Conservation (phyloP, 2,797 vertebrate genomes). For the Staurois parvus region DNA sequence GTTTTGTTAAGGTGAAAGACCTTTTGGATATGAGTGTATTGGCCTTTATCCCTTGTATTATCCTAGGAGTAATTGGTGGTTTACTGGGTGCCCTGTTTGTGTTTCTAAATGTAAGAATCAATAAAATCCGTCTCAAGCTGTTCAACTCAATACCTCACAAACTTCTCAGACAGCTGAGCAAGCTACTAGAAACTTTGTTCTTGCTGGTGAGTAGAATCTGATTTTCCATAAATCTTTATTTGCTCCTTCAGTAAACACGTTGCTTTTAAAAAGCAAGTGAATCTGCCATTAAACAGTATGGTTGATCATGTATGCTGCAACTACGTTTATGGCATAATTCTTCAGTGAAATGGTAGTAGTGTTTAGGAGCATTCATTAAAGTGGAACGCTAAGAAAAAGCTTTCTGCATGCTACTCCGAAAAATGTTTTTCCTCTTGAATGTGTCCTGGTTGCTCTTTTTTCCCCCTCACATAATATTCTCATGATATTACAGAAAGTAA, state of each 20-base stretch:
- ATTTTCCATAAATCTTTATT: background rate
- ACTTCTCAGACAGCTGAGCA: constrained; percentile 65
- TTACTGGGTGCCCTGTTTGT: constrained; percentile 68
- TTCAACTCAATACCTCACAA: constrained; percentile 66
- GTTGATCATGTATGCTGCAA: background rate
- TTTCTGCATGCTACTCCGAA: too few relatives aligned
- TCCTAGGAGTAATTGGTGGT: constrained; percentile 67
- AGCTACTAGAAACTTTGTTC: constrained; percentile 66
- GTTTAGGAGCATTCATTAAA: too few relatives aligned
- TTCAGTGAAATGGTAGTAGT: too few relatives aligned
- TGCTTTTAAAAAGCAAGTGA: background rate
- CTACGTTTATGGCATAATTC: too few relatives aligned
- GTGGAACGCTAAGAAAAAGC: too few relatives aligned
- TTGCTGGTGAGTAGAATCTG: constrained; percentile 67
- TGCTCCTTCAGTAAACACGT: background rate
- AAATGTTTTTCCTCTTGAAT: too few relatives aligned
- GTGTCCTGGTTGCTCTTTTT: too few relatives aligned
- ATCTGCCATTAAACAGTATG: background rate
- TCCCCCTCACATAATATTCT: too few relatives aligned
- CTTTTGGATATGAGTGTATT: constrained; percentile 66
- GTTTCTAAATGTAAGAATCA: constrained; percentile 67
- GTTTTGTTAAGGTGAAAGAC: constrained; percentile 66
- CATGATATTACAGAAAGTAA: too few relatives aligned
- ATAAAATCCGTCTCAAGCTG: constrained; percentile 63
- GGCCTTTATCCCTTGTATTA: constrained; percentile 65